Conservation (phyloP, 2,888 invertebrate genomes). For the Bibio marci region DNA sequence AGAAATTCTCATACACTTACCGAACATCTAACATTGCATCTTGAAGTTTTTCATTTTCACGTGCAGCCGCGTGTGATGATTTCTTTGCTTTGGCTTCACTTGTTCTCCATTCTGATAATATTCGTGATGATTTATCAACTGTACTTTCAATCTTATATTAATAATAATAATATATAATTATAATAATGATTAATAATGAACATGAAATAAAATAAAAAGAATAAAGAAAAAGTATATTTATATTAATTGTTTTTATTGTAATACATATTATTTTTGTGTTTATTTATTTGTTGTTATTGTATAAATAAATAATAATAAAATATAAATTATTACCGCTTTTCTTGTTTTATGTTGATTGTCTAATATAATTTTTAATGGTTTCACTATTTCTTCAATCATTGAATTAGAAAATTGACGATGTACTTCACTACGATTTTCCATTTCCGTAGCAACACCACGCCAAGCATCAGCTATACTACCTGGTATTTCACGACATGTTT, state of each 20-base stretch:
- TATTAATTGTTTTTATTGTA: background rate
- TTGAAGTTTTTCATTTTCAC: conserved; percentile 84
- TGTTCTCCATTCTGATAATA: conserved; percentile 67
- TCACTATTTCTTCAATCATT: conserved; percentile 73
- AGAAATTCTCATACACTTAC: conserved; percentile 10
- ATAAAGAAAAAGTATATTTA: background rate
- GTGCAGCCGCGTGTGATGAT: conserved; percentile 66
- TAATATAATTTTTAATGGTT: conserved; percentile 60
- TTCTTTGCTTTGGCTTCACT: conserved; percentile 83
- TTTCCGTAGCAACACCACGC: conserved; percentile 79
- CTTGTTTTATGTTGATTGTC: conserved; percentile 54
- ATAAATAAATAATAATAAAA: conserved; percentile 1
- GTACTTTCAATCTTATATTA: conserved; percentile 43
- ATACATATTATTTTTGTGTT: background rate
- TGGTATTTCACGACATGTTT: conserved; percentile 61
- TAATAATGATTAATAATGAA: background rate
- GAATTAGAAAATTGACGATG: conserved; percentile 69
- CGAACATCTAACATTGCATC: conserved; percentile 49
- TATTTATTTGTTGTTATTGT: background rate
- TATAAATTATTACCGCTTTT: conserved; percentile 39
- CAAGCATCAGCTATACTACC: conserved; percentile 77
- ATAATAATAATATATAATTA: background rate
- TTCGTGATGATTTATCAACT: conserved; percentile 72
- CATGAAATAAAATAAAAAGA: conserved; percentile 1
- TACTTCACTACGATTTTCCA: conserved; percentile 81